Evolutionary conservation across 2,888 invertebrate species (phyloP).

Genomic region (Catocala sponsa): DNA sequence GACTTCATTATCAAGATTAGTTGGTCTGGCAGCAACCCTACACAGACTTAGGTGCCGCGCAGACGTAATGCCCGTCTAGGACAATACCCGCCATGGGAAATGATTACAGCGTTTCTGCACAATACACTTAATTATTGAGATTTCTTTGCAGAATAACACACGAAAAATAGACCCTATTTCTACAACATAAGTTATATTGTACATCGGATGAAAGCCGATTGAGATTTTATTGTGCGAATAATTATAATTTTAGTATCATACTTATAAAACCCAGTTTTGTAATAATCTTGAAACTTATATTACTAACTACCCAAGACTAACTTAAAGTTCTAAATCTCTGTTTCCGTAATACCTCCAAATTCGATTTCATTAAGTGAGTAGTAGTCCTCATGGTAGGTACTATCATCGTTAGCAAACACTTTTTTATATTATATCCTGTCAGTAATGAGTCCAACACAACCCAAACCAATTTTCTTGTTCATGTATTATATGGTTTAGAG

Average conservation of each 20-base stretch:
- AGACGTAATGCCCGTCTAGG: conserved; percentile 44
- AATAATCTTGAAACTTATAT: conserved; percentile 15
- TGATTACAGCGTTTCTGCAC: conserved; percentile 53
- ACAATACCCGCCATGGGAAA: conserved; percentile 54
- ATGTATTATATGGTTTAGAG: too few species aligned
- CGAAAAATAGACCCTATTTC: conserved; percentile 34
- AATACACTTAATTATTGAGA: conserved; percentile 48
- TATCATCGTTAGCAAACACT: too few species aligned
- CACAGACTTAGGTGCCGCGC: conserved; percentile 17
- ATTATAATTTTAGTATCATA: conserved; percentile 39
- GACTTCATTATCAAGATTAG: not conserved
- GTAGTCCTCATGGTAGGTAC: too few species aligned
- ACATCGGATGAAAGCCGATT: conserved; percentile 17
- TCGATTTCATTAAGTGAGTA: too few species aligned
- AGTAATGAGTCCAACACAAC: too few species aligned
- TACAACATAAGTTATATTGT: conserved; percentile 18
- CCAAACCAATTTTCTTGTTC: too few species aligned
- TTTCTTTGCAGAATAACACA: conserved; percentile 36
- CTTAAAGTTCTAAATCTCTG: not conserved
- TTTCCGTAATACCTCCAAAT: not conserved
- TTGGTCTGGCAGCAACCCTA: conserved; percentile 27
- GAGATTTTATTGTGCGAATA: conserved; percentile 50
- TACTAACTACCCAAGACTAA: not conserved
- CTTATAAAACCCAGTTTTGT: conserved; percentile 32
- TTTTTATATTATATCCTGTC: too few species aligned